Base-by-base conservation (phyloP, 2,113 vertebrate species). In the Lontra canadensis region DNA sequence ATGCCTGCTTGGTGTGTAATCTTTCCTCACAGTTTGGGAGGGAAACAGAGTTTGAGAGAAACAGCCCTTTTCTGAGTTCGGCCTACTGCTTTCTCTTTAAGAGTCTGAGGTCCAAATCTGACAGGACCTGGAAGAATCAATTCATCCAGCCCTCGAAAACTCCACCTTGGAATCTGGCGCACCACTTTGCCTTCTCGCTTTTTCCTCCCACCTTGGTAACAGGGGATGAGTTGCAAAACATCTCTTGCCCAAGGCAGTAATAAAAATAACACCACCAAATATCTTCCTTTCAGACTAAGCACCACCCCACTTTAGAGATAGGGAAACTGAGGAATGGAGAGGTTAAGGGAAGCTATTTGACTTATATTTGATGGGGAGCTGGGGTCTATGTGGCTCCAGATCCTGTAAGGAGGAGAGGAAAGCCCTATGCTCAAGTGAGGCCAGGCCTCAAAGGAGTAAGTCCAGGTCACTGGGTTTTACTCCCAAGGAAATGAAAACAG, bases 251-350 rank as follows among this genome's bases (percentile, higher is more conserved):
- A 81, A 44, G 17, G 42, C 8, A 81, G 39, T 89, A 39, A 81
- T 26, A 71, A 91, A 87, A 71, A 86, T 3, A 92, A 81, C 34
- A 94, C 36, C 25, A 91, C 2, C 11, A 82, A 79, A 29, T 44
- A 86, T n/a, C 79, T 44, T 97, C 59, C 74, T 78, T 95, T 88
- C 49, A 90, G 34, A 88, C 5, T 52, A 67, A 67, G 73, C 14
- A 82, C 14, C 29, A 78, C 31, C 55, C n/a, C 71, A 87, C 36
- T 90, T 92, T 74, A 84, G 84, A 90, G 83, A 89, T 21, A 29
- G 2, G 63, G 69, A 96, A 83, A 94, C 89, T 71, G 65, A 96
- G 23, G 29, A 94, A 88, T 25, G 39, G 87, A 96, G 69, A 78
- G 36, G n/a, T 61, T 83, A 88, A 82, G 29, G 34, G 79, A 86